These are phyloP conservation scores for Nomia melanderi DNA, from an alignment of 1,140 invertebrate genomes.

Conservation along the genomic window DNA sequence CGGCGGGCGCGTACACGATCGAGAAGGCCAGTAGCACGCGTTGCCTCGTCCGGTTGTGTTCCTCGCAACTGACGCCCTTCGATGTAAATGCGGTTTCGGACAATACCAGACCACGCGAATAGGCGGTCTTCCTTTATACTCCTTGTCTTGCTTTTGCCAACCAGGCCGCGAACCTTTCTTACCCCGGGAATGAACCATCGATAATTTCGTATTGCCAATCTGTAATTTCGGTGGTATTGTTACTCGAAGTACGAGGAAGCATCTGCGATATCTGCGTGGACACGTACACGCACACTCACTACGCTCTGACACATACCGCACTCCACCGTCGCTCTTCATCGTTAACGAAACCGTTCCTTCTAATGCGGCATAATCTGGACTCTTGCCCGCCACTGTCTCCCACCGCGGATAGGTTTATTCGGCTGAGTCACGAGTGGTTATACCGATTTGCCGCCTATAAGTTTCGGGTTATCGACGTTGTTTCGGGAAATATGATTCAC, in stretches of 20 bases:
- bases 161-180: slow-evolving; percentile 12
- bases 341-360: slow-evolving; percentile 61
- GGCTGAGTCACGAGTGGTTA: neutral
- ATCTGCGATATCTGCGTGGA: slow-evolving; percentile 73
- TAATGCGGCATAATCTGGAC: neutral
- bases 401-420: neutral
- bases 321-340: neutral
- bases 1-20: slow-evolving; percentile 27
- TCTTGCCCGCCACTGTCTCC: neutral
- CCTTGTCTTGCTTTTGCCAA: slow-evolving; percentile 13
- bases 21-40: slow-evolving; percentile 74
- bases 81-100: slow-evolving; percentile 71
- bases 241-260: slow-evolving; percentile 64
- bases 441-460: neutral
- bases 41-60: slow-evolving; percentile 61
- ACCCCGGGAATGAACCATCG: slow-evolving; percentile 63
- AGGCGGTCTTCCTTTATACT: slow-evolving; percentile 28
- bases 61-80: slow-evolving; percentile 74
- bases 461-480: neutral
- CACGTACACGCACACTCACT: too few relatives aligned
- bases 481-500: neutral
- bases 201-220: slow-evolving; percentile 75
- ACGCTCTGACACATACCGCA: too few relatives aligned
- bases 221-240: slow-evolving; percentile 76
- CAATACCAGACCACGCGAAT: slow-evolving; percentile 67